Conservation (phyloP, 1,140 invertebrate genomes). For the Listronotus bonariensis region DNA sequence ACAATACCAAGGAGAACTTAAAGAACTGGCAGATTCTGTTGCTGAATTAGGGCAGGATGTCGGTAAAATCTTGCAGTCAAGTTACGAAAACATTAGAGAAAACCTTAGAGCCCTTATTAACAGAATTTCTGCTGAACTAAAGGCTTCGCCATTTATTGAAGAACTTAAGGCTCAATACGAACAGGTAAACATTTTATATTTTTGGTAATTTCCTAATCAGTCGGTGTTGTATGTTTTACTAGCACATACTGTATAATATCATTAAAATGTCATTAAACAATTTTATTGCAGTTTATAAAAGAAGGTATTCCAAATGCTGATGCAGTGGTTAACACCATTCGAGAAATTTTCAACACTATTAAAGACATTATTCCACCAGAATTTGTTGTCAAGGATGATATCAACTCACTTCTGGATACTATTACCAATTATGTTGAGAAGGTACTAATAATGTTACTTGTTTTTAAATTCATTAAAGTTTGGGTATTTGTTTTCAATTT, state of each 20-base stretch:
- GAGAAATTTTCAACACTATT: slow-evolving; percentile 58
- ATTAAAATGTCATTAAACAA: no score
- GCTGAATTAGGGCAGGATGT: slow-evolving; percentile 56
- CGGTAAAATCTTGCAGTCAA: slow-evolving; percentile 58
- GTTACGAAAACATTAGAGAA: slow-evolving; percentile 56
- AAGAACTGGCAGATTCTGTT: slow-evolving; percentile 63
- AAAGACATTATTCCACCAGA: slow-evolving; percentile 62
- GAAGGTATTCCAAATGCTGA: slow-evolving; percentile 59
- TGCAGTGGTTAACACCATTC: slow-evolving; percentile 56
- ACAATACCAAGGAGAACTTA: slow-evolving; percentile 67
- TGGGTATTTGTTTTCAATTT: no score
- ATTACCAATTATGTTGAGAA: slow-evolving; percentile 66
- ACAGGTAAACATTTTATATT: slow-evolving; percentile 31
- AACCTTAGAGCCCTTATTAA: slow-evolving; percentile 58
- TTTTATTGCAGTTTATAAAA: slow-evolving; percentile 41
- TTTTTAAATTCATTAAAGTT: no score
- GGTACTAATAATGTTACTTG: slow-evolving; percentile 47
- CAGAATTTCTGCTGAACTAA: slow-evolving; percentile 59
- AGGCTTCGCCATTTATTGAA: slow-evolving; percentile 61
- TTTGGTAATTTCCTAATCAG: no score
- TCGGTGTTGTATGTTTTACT: no score
- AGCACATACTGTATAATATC: no score
- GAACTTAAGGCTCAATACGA: slow-evolving; percentile 55
- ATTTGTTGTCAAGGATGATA: slow-evolving; percentile 54
- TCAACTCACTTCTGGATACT: slow-evolving; percentile 60